Evolutionary conservation across 92 coral and sea anemone species (phyloP).

Genomic region (Bergia sp.): DNA sequence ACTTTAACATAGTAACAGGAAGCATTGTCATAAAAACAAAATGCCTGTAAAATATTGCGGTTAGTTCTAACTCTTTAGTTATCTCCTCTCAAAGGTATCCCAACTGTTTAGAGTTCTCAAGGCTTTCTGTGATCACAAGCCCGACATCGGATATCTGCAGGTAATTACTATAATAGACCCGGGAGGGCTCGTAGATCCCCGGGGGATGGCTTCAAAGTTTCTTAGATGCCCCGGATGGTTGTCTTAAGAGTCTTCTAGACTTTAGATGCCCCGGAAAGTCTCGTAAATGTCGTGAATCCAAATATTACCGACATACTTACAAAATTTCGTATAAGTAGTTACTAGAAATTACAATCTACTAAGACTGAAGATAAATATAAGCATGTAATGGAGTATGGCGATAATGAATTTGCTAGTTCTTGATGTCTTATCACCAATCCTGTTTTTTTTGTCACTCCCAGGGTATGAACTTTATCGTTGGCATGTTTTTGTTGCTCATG

Average conservation of each 20-base stretch:
- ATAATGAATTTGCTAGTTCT: background rate
- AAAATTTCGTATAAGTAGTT: no score
- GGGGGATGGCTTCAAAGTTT: no score
- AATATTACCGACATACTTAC: no score
- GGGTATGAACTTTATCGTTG: constrained; percentile 93
- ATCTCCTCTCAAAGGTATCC: constrained; percentile 49
- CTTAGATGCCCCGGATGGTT: no score
- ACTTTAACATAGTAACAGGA: no score
- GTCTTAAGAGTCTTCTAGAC: background rate
- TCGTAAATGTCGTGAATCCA: no score
- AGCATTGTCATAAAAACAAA: no score
- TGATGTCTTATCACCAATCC: background rate
- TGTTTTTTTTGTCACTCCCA: constrained; percentile 13
- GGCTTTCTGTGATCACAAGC: constrained; percentile 78
- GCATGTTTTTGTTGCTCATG: constrained; percentile 79
- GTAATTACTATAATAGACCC: constrained; percentile 25
- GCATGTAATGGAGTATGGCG: no score
- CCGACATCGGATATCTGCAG: constrained; percentile 82
- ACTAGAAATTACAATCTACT: no score
- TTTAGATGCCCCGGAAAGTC: background rate
- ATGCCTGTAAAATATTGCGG: background rate
- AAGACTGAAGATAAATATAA: no score
- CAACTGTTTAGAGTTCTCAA: constrained; percentile 73
- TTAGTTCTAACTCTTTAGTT: background rate
- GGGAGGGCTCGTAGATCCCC: no score